phyloP scores from a whole-genome alignment of 2,797 vertebrate genomes.

The Knipowitschia caucasica region DNA sequence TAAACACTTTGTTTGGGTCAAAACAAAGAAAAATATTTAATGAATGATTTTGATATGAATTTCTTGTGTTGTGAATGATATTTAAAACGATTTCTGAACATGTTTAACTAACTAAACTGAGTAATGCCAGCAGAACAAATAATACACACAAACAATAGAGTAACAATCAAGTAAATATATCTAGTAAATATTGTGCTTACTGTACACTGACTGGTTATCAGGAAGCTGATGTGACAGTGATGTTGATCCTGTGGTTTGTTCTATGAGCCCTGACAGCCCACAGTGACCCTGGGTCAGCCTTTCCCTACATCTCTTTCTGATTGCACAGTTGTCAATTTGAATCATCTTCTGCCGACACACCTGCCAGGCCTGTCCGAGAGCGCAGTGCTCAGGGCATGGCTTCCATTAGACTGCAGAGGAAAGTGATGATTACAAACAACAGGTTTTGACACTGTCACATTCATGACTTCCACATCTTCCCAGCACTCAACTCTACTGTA shows the following conservation, averaged over 20 bases:
- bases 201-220: slow-evolving; percentile 49
- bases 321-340: slow-evolving; percentile 73
- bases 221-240: slow-evolving; percentile 41
- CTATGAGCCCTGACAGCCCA: slow-evolving; percentile 71
- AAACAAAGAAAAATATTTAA: no score
- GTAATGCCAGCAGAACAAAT: slow-evolving; percentile 8
- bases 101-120: background rate
- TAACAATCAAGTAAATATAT: no score
- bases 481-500: slow-evolving; percentile 36
- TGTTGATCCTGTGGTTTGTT: slow-evolving; percentile 48
- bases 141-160: no score
- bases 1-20: no score
- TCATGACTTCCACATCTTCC: slow-evolving; percentile 60
- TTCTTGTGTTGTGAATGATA: no score
- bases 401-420: slow-evolving; percentile 70
- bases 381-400: slow-evolving; percentile 67
- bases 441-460: slow-evolving; percentile 57
- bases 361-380: slow-evolving; percentile 61
- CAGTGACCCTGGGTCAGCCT: slow-evolving; percentile 59
- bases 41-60: no score
- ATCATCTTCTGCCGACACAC: slow-evolving; percentile 74
- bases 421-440: slow-evolving; percentile 60
- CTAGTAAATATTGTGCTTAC: slow-evolving; percentile 37
- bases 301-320: slow-evolving; percentile 63
- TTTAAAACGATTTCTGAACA: no score